Percentiles rank a stretch among this genome's conserved stretches.
phyloP scores from a whole-genome alignment of 2,797 vertebrate species.

The Onychomys leucogaster region DNA sequence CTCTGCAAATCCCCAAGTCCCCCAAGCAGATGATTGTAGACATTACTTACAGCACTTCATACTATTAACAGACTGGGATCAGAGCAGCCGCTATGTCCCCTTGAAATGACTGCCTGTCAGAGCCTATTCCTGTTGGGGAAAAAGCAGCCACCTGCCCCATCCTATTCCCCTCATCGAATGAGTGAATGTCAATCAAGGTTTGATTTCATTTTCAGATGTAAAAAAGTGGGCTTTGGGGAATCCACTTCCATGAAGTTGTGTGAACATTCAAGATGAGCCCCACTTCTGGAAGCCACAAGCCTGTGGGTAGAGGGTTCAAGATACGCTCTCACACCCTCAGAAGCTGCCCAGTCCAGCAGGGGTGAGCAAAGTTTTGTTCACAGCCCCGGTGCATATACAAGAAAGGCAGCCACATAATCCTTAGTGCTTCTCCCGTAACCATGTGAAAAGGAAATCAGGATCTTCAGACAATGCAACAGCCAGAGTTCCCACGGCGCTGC shows the following conservation, averaged over 20 bases:
- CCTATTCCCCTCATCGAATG: conserved; percentile 43
- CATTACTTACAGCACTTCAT: conserved; percentile 87
- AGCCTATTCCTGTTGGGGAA: conserved; percentile 80
- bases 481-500: neutral
- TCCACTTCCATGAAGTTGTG: neutral
- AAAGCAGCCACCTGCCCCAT: conserved; percentile 81
- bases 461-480: neutral
- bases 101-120: conserved; percentile 83
- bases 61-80: conserved; percentile 85
- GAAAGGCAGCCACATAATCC: neutral
- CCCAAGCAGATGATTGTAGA: conserved; percentile 88
- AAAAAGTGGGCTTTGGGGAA: conserved; percentile 61
- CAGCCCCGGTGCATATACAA: neutral
- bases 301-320: fast-evolving
- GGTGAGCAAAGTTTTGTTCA: neutral
- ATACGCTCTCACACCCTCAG: neutral
- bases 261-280: neutral
- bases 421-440: neutral
- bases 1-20: conserved; percentile 86
- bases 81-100: conserved; percentile 82
- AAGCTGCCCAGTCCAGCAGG: neutral
- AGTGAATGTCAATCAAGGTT: conserved; percentile 49
- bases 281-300: neutral
- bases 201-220: conserved; percentile 60
- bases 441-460: neutral